A percentile compares a stretch with the other conserved stretches of the same genome.
Evolutionary conservation across 2,113 vertebrate species (phyloP).

Genomic region (Chionodraco myersi): DNA sequence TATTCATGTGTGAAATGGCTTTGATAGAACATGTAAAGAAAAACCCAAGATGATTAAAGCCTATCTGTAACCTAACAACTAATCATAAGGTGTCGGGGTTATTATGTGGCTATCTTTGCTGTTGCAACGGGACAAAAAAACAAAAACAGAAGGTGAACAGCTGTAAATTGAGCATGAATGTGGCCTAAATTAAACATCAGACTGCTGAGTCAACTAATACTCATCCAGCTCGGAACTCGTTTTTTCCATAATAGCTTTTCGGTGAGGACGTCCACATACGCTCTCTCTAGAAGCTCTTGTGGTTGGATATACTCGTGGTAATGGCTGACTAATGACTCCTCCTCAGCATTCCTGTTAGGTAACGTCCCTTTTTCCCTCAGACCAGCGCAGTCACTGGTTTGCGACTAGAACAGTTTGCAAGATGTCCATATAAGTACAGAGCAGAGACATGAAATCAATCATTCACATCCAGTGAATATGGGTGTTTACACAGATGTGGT

Average conservation of each 20-base stretch:
- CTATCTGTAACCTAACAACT: neutral
- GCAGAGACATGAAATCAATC: neutral
- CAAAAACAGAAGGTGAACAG: constrained; percentile 27
- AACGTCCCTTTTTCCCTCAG: constrained; percentile 62
- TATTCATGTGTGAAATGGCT: neutral
- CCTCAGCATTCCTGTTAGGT: constrained; percentile 70
- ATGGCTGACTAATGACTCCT: constrained; percentile 58
- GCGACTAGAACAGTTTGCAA: constrained; percentile 35
- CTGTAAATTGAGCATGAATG: constrained; percentile 32
- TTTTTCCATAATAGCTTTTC: constrained; percentile 60
- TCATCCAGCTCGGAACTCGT: constrained; percentile 7
- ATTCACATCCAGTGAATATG: constrained; percentile 5
- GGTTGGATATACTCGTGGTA: constrained; percentile 66
- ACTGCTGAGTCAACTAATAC: constrained; percentile 66
- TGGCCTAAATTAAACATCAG: constrained; percentile 67
- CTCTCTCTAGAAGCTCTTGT: constrained; percentile 53
- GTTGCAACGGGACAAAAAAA: constrained; percentile 15
- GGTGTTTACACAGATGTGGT: constrained; percentile 1
- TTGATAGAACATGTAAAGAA: neutral
- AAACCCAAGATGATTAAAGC: neutral
- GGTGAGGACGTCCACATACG: constrained; percentile 40
- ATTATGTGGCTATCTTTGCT: constrained; percentile 24
- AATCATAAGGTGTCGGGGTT: neutral
- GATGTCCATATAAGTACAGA: constrained; percentile 65
- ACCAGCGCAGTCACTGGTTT: constrained; percentile 49